Conservation (phyloP, 2,113 vertebrate genomes). For the Brienomyrus longianalis region DNA sequence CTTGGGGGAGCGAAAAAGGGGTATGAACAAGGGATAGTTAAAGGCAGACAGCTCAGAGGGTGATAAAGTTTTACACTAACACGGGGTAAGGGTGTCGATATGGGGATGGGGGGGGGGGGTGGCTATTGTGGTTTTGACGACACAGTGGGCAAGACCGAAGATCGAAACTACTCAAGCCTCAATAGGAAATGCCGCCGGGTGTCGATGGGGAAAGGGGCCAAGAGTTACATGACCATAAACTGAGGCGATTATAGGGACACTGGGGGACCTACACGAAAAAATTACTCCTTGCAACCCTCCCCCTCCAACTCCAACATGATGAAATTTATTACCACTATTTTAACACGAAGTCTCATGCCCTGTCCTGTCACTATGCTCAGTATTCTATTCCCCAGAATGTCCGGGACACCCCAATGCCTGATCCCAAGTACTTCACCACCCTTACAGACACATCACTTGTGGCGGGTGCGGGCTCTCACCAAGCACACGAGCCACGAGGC, state of each 20-base stretch:
- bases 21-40: not conserved
- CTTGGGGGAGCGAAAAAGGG: conserved; percentile 49
- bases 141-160: not conserved
- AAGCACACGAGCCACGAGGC: conserved; percentile 82
- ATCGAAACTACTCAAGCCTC: not conserved
- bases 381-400: not conserved
- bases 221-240: not conserved
- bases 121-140: not conserved
- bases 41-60: not conserved
- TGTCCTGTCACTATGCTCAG: not conserved
- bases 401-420: not conserved
- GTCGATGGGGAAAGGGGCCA: not conserved
- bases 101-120: not conserved
- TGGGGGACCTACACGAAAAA: not conserved
- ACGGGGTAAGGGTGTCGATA: not conserved
- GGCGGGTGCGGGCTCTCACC: conserved; percentile 55
- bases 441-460: not conserved
- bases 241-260: not conserved
- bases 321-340: not conserved
- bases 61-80: not conserved
- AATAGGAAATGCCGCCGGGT: not conserved
- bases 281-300: not conserved
- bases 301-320: not conserved
- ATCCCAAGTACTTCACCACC: not conserved
- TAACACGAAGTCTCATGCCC: not conserved